Evolutionary conservation across 2,113 vertebrate genomes (phyloP).

Genomic region (Oryzias melastigma): DNA sequence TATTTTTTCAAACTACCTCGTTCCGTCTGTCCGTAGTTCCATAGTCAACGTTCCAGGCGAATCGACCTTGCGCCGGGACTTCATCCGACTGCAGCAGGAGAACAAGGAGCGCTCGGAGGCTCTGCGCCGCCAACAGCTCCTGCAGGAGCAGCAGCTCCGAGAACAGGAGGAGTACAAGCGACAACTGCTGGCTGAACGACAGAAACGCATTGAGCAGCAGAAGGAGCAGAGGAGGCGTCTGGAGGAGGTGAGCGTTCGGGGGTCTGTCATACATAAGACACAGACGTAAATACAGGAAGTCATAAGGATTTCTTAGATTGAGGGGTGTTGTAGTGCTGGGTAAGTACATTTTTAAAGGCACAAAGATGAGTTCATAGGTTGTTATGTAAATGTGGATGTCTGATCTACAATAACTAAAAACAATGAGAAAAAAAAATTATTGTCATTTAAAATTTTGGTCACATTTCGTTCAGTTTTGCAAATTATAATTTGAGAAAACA

Average conservation of each 20-base stretch:
- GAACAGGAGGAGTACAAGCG: conserved; percentile 98
- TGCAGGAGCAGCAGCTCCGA: conserved; percentile 95
- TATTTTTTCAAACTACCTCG: not conserved
- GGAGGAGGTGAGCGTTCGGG: conserved; percentile 83
- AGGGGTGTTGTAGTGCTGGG: too few relatives aligned
- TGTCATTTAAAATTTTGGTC: too few relatives aligned
- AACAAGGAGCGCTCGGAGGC: conserved; percentile 98
- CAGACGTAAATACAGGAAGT: too few relatives aligned
- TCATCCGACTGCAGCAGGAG: conserved; percentile 97
- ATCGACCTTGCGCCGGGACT: conserved; percentile 95
- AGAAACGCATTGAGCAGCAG: conserved; percentile 96
- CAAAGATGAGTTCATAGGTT: too few relatives aligned
- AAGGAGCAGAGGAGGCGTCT: conserved; percentile 93
- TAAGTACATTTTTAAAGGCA: too few relatives aligned
- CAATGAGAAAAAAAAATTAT: too few relatives aligned
- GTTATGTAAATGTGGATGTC: too few relatives aligned
- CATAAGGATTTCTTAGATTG: too few relatives aligned
- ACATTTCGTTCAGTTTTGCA: too few relatives aligned
- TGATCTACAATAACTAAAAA: too few relatives aligned
- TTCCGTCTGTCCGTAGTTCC: conserved; percentile 77
- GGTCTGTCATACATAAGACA: not conserved
- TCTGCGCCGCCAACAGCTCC: conserved; percentile 91
- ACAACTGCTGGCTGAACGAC: conserved; percentile 92
- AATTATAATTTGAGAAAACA: too few relatives aligned
- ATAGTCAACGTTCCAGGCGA: conserved; percentile 98